Evolutionary conservation across 2,113 vertebrate genomes (phyloP).

Genomic region (Clarias batrachus): DNA sequence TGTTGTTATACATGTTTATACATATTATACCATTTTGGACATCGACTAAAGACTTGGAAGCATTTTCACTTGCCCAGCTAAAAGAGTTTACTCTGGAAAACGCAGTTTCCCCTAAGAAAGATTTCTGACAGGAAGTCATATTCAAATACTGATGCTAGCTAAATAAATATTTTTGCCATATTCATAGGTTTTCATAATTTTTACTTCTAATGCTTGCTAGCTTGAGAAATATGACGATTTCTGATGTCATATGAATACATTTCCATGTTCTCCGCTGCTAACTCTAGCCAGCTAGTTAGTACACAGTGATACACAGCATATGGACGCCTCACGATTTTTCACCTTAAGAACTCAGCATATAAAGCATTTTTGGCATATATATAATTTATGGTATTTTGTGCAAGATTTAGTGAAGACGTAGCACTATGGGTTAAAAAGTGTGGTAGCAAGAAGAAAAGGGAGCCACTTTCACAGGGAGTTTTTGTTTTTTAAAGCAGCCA

Average conservation of each 20-base stretch:
- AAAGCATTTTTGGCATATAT: too few species aligned
- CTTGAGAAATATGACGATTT: neutral
- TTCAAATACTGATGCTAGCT: neutral
- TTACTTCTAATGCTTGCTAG: neutral
- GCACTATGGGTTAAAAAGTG: too few species aligned
- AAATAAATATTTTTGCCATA: neutral
- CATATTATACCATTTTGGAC: neutral
- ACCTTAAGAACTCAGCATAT: too few species aligned
- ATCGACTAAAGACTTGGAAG: neutral
- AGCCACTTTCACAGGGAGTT: too few species aligned
- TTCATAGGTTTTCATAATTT: neutral
- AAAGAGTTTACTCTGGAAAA: neutral
- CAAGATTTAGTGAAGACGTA: too few species aligned
- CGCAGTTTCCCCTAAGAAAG: neutral
- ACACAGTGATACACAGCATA: too few species aligned
- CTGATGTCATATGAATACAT: too few species aligned
- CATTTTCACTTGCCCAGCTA: neutral
- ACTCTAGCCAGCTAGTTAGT: neutral
- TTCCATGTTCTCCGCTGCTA: neutral
- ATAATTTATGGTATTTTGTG: too few species aligned
- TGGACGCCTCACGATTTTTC: too few species aligned
- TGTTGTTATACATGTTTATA: neutral
- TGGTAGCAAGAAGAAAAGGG: too few species aligned
- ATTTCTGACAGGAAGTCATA: neutral
- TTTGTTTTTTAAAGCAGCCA: too few species aligned